phyloP scores from a whole-genome alignment of 2,797 vertebrate species.

The Crocidura indochinensis region DNA sequence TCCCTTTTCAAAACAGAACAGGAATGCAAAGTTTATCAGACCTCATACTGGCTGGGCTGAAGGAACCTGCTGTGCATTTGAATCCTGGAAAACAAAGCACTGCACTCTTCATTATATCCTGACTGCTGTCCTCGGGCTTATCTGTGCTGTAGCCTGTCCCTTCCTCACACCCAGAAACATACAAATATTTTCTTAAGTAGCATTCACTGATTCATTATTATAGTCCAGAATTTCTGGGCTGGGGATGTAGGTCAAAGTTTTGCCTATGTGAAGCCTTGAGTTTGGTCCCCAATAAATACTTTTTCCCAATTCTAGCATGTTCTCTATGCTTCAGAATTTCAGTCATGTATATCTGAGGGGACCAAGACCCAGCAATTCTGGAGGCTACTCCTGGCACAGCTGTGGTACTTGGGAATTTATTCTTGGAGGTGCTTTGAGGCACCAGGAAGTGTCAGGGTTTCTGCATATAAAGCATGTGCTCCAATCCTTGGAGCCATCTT shows the following conservation, averaged over 20 bases:
- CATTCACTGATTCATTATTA: neutral
- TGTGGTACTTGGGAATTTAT: no score
- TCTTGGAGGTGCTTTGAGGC: no score
- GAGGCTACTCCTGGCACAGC: no score
- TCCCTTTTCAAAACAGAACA: conserved; percentile 17
- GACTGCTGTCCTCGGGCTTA: neutral
- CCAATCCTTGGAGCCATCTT: no score
- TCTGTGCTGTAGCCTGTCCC: neutral
- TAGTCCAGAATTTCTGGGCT: neutral
- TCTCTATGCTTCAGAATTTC: conserved; percentile 54
- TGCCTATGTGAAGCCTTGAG: no score
- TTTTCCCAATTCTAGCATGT: conserved; percentile 15
- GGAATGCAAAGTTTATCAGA: neutral
- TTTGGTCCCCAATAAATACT: no score
- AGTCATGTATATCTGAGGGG: neutral
- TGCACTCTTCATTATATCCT: conserved; percentile 17
- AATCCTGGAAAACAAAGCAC: conserved; percentile 1
- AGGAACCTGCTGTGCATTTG: neutral
- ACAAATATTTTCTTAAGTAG: conserved; percentile 45
- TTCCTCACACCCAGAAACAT: neutral
- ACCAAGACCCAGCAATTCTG: no score
- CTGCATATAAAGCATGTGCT: no score
- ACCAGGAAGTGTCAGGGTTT: no score
- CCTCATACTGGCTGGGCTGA: conserved; percentile 3
- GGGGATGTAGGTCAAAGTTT: neutral